phyloP scores from a whole-genome alignment of 2,113 vertebrate species.

The Colossoma macropomum region DNA sequence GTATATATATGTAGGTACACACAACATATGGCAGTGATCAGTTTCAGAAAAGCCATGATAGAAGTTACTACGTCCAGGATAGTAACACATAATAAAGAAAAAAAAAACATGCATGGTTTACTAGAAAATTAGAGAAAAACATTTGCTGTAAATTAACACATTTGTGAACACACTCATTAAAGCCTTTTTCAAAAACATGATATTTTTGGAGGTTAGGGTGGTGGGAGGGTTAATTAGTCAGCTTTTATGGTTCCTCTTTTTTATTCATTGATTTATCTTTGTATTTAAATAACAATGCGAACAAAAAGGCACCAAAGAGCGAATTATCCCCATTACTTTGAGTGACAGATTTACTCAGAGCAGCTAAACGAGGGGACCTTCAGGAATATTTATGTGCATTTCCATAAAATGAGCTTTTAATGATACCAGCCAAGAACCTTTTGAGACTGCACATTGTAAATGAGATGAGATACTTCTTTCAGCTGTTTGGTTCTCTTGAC shows the following conservation, averaged over 20 bases:
- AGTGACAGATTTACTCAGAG: conserved; percentile 30
- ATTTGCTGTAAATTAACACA: background rate
- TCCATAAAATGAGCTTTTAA: conserved; percentile 11
- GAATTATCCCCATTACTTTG: conserved; percentile 2
- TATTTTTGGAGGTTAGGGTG: background rate
- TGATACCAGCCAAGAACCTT: conserved; percentile 31
- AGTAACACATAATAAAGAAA: background rate
- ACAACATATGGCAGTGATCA: too few relatives aligned
- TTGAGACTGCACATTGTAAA: conserved; percentile 13
- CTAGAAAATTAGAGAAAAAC: background rate
- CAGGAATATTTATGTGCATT: conserved; percentile 13
- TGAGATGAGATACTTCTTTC: conserved; percentile 15
- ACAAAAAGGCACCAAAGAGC: background rate
- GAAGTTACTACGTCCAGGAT: background rate
- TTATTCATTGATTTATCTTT: background rate
- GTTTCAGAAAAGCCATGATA: too few relatives aligned
- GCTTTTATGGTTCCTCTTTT: background rate
- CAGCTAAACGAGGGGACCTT: conserved; percentile 8
- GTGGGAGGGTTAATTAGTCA: background rate
- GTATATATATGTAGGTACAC: too few relatives aligned
- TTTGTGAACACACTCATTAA: conserved; percentile 1
- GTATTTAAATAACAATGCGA: background rate
- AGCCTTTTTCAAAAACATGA: background rate
- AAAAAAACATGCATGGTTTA: background rate
- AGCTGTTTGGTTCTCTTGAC: conserved; percentile 19